Evolutionary conservation across 2,113 vertebrate species (phyloP).

Genomic region (Heterotis niloticus): DNA sequence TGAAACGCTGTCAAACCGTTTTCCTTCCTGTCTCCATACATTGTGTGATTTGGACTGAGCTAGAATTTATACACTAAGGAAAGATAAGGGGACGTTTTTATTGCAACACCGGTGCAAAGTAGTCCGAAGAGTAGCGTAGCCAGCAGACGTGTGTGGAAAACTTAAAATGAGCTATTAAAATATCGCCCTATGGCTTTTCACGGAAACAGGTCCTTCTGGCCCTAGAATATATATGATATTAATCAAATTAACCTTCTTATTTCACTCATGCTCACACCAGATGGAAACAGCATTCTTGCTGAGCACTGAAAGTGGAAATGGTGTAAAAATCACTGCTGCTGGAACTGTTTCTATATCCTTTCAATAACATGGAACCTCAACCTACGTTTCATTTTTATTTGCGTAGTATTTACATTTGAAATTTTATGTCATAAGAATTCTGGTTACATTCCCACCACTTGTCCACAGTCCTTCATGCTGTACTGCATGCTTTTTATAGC

Average conservation of each 20-base stretch:
- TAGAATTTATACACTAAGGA: conserved; percentile 54
- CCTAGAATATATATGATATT: conserved; percentile 41
- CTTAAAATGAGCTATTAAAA: conserved; percentile 51
- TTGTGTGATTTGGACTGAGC: conserved; percentile 37
- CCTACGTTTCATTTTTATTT: neutral
- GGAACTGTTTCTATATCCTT: neutral
- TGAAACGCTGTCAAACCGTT: conserved; percentile 39
- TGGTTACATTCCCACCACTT: too few relatives aligned
- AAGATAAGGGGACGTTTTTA: conserved; percentile 67
- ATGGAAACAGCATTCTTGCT: neutral
- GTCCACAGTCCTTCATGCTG: too few relatives aligned
- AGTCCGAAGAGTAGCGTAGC: conserved; percentile 41
- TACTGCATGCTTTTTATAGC: too few relatives aligned
- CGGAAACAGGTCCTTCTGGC: conserved; percentile 41
- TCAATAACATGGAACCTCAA: neutral
- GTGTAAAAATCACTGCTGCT: neutral
- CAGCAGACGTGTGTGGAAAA: conserved; percentile 58
- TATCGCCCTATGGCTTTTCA: conserved; percentile 47
- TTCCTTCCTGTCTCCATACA: conserved; percentile 25
- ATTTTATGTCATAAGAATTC: too few relatives aligned
- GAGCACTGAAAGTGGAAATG: neutral
- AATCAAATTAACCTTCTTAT: conserved; percentile 43
- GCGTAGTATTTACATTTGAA: too few relatives aligned
- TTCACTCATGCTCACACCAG: conserved; percentile 10
- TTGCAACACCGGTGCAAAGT: conserved; percentile 24